Conservation (phyloP, 2,888 invertebrate species). For the Cantharis lateralis region DNA sequence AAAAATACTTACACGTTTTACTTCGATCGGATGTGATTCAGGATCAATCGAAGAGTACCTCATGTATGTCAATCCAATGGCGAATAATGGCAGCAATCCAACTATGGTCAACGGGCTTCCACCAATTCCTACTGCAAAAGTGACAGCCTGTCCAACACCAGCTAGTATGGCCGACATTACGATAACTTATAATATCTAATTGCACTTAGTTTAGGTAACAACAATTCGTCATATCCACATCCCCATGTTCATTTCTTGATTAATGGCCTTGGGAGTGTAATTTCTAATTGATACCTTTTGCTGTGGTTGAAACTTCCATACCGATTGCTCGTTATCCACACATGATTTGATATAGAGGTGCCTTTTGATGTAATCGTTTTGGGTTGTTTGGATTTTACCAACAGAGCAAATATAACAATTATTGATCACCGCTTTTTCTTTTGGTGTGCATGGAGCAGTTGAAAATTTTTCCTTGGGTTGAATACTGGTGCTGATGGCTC, state of each 20-base stretch:
- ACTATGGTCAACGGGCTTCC: slow-evolving; percentile 64
- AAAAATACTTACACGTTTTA: slow-evolving; percentile 64
- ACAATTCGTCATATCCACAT: slow-evolving; percentile 66
- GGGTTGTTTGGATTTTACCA: slow-evolving; percentile 34
- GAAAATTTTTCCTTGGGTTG: slow-evolving; percentile 25
- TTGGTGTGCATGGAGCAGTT: slow-evolving; percentile 21
- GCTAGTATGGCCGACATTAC: slow-evolving; percentile 58
- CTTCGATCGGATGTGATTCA: slow-evolving; percentile 76
- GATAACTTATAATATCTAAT: slow-evolving; percentile 37
- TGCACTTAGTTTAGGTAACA: neutral
- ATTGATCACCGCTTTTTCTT: slow-evolving; percentile 11
- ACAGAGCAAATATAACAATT: neutral
- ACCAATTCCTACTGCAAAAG: slow-evolving; percentile 48
- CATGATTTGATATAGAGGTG: slow-evolving; percentile 63
- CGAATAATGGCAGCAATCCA: slow-evolving; percentile 79
- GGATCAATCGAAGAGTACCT: slow-evolving; percentile 82
- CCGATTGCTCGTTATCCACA: slow-evolving; percentile 53
- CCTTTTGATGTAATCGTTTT: slow-evolving; percentile 57
- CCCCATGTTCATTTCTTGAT: slow-evolving; percentile 64
- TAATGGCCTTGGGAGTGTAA: slow-evolving; percentile 72
- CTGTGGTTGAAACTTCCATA: slow-evolving; percentile 51
- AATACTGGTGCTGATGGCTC: slow-evolving; percentile 6
- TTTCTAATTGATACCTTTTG: slow-evolving; percentile 68
- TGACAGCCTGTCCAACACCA: slow-evolving; percentile 54
- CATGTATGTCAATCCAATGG: slow-evolving; percentile 79